Percentiles rank a stretch among this genome's conserved stretches.
Evolutionary conservation across 2,113 vertebrate genomes (phyloP).

Genomic region (Macaca mulatta): DNA sequence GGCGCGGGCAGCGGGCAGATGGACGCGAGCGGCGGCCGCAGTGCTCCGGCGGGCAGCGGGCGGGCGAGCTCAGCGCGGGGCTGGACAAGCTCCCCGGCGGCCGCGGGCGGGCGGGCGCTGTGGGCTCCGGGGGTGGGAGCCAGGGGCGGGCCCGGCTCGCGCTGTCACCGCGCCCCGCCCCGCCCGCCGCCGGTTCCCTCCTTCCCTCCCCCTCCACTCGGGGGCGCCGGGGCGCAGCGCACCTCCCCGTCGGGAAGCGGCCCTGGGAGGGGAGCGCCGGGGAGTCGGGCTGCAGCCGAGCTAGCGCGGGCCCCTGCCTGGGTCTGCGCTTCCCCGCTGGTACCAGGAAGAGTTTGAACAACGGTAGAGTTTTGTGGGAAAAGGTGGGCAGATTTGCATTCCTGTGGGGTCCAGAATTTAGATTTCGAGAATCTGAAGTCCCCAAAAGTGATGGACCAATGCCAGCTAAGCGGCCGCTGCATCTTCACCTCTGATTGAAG

Average conservation of each 20-base stretch:
- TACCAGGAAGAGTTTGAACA: not conserved
- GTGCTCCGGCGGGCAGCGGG: not conserved
- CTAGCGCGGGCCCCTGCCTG: not conserved
- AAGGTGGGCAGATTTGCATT: not conserved
- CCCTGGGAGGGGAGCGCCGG: not conserved
- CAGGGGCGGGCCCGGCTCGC: slow-evolving; percentile 43
- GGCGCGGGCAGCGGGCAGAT: not conserved
- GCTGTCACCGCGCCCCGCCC: slow-evolving; percentile 69
- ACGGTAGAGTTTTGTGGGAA: not conserved
- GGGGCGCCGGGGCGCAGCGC: slow-evolving; percentile 7
- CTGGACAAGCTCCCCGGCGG: slow-evolving; percentile 41
- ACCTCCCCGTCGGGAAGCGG: not conserved
- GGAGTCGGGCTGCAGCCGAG: fast-evolving
- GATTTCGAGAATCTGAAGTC: not conserved
- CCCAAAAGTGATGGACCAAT: not conserved
- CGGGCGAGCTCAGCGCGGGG: slow-evolving; percentile 40
- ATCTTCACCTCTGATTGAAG: not conserved
- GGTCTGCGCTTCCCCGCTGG: not conserved
- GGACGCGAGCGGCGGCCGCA: not conserved
- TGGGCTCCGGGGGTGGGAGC: slow-evolving; percentile 51
- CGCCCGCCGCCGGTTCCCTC: not conserved
- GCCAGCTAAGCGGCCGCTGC: not conserved
- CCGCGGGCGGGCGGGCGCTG: slow-evolving; percentile 24
- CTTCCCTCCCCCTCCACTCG: not conserved
- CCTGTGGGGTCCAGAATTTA: not conserved